phyloP scores from a whole-genome alignment of 2,888 invertebrate species.

The Torymus auratus region DNA sequence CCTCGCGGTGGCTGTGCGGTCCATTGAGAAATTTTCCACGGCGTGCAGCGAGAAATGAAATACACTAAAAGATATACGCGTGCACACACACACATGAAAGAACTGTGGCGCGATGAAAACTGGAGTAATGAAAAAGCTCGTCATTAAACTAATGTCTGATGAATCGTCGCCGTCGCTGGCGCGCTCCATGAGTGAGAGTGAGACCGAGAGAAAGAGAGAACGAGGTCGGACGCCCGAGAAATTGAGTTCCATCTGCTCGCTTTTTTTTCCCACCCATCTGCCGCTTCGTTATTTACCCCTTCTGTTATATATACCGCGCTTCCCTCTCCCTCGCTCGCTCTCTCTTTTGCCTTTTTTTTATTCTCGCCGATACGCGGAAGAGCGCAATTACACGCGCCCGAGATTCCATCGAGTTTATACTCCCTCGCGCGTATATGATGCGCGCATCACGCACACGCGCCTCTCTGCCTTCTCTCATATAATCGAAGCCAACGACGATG shows the following conservation, averaged over 20 bases:
- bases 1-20: too few species aligned
- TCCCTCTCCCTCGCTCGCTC: neutral
- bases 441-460: too few species aligned
- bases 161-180: constrained; percentile 3
- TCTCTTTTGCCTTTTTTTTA: neutral
- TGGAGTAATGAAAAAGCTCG: constrained; percentile 28
- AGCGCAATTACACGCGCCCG: neutral
- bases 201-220: neutral
- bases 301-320: too few species aligned
- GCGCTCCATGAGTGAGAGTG: too few species aligned
- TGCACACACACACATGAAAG: neutral
- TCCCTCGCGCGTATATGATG: too few species aligned
- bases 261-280: neutral
- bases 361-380: constrained; percentile 35
- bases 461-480: too few species aligned
- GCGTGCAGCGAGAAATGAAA: too few species aligned
- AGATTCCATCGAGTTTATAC: constrained; percentile 12
- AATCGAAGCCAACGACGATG: too few species aligned
- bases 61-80: neutral
- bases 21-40: too few species aligned
- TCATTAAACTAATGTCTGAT: constrained; percentile 43
- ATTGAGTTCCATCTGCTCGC: neutral
- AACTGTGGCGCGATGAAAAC: neutral
- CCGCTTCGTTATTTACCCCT: too few species aligned
- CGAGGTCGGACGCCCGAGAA: constrained; percentile 6